phyloP scores from a whole-genome alignment of 2,888 invertebrate genomes.

The Apamea crenata region DNA sequence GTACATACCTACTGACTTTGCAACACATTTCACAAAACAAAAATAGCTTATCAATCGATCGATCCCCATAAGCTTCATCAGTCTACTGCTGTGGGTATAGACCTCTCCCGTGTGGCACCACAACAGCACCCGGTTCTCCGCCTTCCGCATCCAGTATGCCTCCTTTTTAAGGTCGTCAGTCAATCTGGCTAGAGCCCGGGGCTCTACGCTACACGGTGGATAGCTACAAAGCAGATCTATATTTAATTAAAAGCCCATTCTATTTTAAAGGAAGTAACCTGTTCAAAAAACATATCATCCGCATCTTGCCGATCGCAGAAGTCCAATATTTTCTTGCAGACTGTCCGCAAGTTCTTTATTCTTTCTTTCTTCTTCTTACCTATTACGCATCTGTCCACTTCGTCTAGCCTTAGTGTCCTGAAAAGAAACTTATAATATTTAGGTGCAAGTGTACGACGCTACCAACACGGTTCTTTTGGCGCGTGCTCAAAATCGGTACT shows the following conservation, averaged over 20 bases:
- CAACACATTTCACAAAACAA: not conserved
- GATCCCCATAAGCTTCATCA: not conserved
- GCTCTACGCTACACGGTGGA: not conserved
- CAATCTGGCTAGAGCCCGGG: not conserved
- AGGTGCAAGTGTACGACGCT: not conserved
- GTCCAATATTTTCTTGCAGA: slow-evolving; percentile 83
- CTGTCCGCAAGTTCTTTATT: slow-evolving; percentile 79
- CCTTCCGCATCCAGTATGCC: not conserved
- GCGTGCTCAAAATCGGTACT: not conserved
- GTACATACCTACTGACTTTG: not conserved
- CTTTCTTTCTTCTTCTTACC: slow-evolving; percentile 80
- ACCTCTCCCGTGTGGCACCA: not conserved
- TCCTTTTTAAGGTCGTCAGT: not conserved
- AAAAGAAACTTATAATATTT: slow-evolving; percentile 1
- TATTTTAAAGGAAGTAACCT: slow-evolving; percentile 67
- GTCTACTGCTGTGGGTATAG: not conserved
- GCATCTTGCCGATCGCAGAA: slow-evolving; percentile 83
- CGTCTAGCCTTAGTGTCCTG: slow-evolving; percentile 81
- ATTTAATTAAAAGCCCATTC: not conserved
- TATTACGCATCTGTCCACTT: slow-evolving; percentile 73
- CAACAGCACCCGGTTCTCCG: not conserved
- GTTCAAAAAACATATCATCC: slow-evolving; percentile 76
- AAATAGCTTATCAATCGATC: not conserved
- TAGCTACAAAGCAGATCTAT: not conserved
- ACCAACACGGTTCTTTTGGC: not conserved